Conservation (phyloP, 2,113 vertebrate species). For the Dascyllus trimaculatus region DNA sequence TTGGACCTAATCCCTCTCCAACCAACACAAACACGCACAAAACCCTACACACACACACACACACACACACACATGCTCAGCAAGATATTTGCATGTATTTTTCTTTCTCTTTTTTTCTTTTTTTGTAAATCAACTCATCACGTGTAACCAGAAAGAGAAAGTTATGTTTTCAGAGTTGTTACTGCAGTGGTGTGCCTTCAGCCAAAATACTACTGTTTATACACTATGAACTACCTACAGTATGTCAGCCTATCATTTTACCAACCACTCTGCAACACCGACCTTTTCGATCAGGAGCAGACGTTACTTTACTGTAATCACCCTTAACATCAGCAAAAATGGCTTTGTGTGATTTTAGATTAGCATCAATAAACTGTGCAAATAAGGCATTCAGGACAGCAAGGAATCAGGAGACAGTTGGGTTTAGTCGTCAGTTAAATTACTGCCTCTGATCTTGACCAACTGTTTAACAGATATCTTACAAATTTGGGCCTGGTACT, state of each 20-base stretch:
- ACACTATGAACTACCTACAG: neutral
- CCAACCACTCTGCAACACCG: neutral
- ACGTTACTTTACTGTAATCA: too few relatives aligned
- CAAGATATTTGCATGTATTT: neutral
- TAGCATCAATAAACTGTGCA: neutral
- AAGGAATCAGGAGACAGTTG: too few relatives aligned
- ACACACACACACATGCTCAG: conserved; percentile 5
- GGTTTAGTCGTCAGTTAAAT: too few relatives aligned
- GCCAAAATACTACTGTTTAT: neutral
- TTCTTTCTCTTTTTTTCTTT: neutral
- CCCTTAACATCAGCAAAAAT: too few relatives aligned
- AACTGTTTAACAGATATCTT: neutral
- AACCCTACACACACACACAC: neutral
- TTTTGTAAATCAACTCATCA: neutral
- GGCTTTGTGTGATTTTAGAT: neutral
- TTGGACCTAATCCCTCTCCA: conserved; percentile 26
- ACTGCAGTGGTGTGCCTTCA: neutral
- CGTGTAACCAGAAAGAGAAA: neutral
- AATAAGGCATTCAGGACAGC: too few relatives aligned
- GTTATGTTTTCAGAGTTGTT: neutral
- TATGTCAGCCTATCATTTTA: neutral
- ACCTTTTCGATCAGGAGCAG: neutral
- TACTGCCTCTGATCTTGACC: too few relatives aligned
- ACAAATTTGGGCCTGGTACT: neutral
- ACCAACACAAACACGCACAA: conserved; percentile 13